Percentiles rank a stretch among this genome's conserved stretches.
phyloP scores from a whole-genome alignment of 1,140 invertebrate genomes.

The Brachionus asplanchnoidis region DNA sequence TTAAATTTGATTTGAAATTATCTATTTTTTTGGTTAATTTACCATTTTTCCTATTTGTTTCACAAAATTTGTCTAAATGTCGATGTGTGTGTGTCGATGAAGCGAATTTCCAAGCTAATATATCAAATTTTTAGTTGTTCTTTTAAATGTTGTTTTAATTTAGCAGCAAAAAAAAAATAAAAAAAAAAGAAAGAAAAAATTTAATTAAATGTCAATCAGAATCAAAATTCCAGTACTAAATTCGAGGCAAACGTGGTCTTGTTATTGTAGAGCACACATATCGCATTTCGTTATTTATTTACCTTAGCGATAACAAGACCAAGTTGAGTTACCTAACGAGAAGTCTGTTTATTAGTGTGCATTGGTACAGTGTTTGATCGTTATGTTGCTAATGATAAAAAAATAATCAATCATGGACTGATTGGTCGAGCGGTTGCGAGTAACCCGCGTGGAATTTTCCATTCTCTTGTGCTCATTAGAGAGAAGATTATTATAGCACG shows the following conservation, averaged over 20 bases:
- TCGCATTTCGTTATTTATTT: conserved; percentile 27
- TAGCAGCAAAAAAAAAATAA: neutral
- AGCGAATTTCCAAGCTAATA: neutral
- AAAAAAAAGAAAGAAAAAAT: neutral
- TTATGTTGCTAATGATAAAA: neutral
- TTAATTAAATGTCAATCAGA: conserved; percentile 28
- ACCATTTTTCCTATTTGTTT: neutral
- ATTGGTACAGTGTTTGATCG: conserved; percentile 32
- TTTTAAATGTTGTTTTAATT: conserved; percentile 33
- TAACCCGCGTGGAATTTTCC: conserved; percentile 32
- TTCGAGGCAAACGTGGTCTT: neutral
- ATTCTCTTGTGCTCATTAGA: conserved; percentile 1
- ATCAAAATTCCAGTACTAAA: neutral
- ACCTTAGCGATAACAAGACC: conserved; percentile 18
- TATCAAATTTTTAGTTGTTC: neutral
- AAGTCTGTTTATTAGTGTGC: conserved; percentile 20
- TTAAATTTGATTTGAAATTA: neutral
- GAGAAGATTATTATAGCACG: neutral
- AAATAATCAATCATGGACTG: conserved; percentile 20
- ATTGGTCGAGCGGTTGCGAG: conserved; percentile 20
- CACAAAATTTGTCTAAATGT: neutral
- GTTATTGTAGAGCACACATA: neutral
- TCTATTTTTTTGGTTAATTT: conserved; percentile 34
- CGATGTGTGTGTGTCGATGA: neutral
- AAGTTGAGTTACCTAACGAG: conserved; percentile 20